Base-by-base conservation (phyloP, 2,888 invertebrate species). In the Hydrotaea cyrtoneurina region DNA sequence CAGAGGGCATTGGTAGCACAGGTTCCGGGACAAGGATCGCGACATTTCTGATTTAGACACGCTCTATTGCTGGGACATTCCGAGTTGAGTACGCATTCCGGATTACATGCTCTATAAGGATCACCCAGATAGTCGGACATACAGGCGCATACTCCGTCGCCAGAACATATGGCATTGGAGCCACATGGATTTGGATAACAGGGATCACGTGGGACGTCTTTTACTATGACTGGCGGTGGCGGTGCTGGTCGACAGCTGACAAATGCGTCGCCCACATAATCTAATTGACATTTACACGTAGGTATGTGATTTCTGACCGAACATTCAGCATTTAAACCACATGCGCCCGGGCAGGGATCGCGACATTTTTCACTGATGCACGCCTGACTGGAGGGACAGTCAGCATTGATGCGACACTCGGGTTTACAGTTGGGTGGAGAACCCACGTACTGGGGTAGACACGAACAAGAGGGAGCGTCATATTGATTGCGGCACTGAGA, bases 261-360 rank as follows among this genome's bases (percentile, higher is more conserved):
- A 90, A 96, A 96, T 15, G 96, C 95, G 93, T 96, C 95, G 15
- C 97, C 97, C 36, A 94, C 93, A 88, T 94, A 96, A 87, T 95
- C 95, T 31, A 94, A 93, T 0, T 95, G 92, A 89, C 97, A 97
- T 5, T 94, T 93, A 90, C 97, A 97, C 73, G 94, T 94, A 0
- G 97, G 96, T 80, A 94, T 95, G 88, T 97, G 96, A 89, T 95
- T 96, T 85, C 95, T 94, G 7, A 96, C 95, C 55, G 91, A 91
- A 89, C 96, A 95, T 87, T 93, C 93, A 78, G 96, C 94, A 88
- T 94, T 93, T 81, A 94, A 88, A 64, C 96, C 96, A 88, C 96
- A 97, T 7, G 95, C 95, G 13, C 96, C 96, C 10, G 95, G 95
- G 88, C 97, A 97, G n/a, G 96, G 96, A 91, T 97, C 96, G 86